phyloP scores from a whole-genome alignment of 1,140 invertebrate genomes.

The Armadillidium nasatum region DNA sequence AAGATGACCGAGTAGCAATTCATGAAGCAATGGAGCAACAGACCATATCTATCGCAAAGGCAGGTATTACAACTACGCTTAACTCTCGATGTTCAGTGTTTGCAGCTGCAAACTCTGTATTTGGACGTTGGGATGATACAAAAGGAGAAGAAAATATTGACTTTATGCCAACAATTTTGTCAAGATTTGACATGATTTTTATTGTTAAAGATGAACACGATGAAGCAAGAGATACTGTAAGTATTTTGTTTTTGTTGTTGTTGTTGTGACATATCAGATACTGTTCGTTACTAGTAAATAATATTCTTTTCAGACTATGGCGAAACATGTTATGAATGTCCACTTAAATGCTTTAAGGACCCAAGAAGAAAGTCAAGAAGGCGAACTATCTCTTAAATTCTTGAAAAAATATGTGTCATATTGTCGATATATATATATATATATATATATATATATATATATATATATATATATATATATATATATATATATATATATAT shows the following conservation, averaged over 20 bases:
- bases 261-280: no score
- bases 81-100: constrained; percentile 97
- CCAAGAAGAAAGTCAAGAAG: constrained; percentile 56
- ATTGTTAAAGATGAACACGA: constrained; percentile 98
- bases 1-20: constrained; percentile 98
- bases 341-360: constrained; percentile 80
- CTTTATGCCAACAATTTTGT: constrained; percentile 99
- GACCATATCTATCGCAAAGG: constrained; percentile 99
- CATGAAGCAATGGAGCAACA: constrained; percentile 99
- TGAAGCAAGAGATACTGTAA: constrained; percentile 76
- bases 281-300: not conserved
- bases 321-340: constrained; percentile 94
- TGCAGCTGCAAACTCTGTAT: constrained; percentile 97
- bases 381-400: constrained; percentile 77
- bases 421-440: constrained; percentile 57
- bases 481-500: no score
- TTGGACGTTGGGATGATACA: constrained; percentile 96
- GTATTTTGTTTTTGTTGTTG: constrained; percentile 31
- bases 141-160: constrained; percentile 99
- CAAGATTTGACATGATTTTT: constrained; percentile 99
- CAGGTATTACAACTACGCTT: constrained; percentile 96
- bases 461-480: no score
- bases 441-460: no score
- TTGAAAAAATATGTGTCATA: constrained; percentile 94
- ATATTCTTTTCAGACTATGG: constrained; percentile 63